Conservation (phyloP, 2,113 vertebrate species). For the Cervus canadensis region DNA sequence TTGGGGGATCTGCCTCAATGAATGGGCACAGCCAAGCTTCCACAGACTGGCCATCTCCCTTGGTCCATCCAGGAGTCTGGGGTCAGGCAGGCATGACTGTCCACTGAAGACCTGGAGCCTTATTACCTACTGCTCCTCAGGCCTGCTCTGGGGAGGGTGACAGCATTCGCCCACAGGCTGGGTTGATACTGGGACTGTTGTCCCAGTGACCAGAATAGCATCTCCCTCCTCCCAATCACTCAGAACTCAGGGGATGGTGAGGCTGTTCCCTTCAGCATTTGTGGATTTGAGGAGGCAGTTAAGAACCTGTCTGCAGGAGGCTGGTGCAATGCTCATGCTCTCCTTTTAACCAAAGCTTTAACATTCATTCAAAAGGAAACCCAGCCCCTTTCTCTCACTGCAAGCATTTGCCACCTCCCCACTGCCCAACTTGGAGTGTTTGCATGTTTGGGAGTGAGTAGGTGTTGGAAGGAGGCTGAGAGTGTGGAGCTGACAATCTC, state of each 20-base stretch:
- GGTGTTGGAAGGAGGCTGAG: slow-evolving; percentile 29
- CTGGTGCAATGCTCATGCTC: background rate
- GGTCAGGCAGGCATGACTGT: background rate
- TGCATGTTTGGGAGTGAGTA: slow-evolving; percentile 31
- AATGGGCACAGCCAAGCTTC: background rate
- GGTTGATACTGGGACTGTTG: background rate
- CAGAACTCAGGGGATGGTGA: background rate
- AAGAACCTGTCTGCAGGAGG: background rate
- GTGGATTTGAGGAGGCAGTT: background rate
- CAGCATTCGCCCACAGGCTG: background rate
- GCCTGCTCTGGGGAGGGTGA: background rate
- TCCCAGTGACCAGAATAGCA: background rate
- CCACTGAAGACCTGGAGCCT: background rate
- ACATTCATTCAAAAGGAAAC: background rate
- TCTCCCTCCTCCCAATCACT: background rate
- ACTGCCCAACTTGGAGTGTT: background rate
- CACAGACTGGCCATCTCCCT: background rate
- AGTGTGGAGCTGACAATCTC: background rate
- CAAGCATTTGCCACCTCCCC: background rate
- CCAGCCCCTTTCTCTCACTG: background rate
- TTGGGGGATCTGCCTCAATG: background rate
- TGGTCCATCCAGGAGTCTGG: background rate
- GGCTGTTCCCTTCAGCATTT: background rate
- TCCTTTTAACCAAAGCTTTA: background rate
- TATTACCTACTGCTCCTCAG: background rate